Conservation (phyloP, 2,888 invertebrate genomes). For the Maniola hyperantus region DNA sequence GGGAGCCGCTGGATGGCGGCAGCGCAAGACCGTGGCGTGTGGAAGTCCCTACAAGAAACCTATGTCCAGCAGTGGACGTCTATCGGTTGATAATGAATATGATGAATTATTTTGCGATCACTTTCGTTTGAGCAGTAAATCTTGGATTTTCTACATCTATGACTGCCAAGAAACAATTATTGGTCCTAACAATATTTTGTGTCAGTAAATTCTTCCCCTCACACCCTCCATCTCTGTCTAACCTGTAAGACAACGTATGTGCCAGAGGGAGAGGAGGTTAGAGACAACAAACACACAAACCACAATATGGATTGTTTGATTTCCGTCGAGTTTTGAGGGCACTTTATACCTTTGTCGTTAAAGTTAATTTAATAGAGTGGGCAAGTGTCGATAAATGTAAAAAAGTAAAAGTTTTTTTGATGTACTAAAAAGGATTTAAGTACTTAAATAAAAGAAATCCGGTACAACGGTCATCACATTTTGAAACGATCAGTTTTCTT, state of each 20-base stretch:
- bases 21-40: no score
- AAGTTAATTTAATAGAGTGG: conserved; percentile 44
- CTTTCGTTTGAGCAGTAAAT: not conserved
- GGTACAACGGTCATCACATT: no score
- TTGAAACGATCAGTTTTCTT: no score
- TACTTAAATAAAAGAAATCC: no score
- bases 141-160: not conserved
- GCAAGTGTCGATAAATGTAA: not conserved
- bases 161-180: conserved; percentile 39
- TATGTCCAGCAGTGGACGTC: no score
- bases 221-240: conserved; percentile 20
- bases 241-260: not conserved
- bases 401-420: no score
- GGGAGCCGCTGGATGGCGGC: no score
- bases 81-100: no score
- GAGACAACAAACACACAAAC: conserved; percentile 43
- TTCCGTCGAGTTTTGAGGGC: conserved; percentile 51
- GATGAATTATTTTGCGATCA: no score
- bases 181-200: conserved; percentile 34
- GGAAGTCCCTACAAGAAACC: no score
- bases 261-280: conserved; percentile 37
- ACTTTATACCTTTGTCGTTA: conserved; percentile 52
- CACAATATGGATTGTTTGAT: conserved; percentile 62
- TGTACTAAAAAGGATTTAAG: no score
- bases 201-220: conserved; percentile 28